phyloP scores from a whole-genome alignment of 1,140 invertebrate genomes.

The Drosophila gunungcola region DNA sequence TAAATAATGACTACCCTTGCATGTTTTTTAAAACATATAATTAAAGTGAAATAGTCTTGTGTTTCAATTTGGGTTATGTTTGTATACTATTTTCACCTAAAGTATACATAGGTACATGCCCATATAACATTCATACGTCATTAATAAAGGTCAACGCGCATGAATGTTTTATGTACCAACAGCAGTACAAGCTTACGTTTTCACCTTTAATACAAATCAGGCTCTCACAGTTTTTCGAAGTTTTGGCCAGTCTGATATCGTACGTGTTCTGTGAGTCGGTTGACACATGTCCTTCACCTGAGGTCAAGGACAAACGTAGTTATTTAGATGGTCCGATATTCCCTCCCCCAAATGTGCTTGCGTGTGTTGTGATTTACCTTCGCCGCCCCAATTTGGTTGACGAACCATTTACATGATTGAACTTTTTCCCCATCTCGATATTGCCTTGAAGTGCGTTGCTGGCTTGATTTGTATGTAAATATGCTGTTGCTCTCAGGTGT shows the following conservation, averaged over 20 bases:
- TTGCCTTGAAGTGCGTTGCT: conserved; percentile 5
- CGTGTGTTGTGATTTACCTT: conserved; percentile 39
- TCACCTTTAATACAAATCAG: conserved; percentile 9
- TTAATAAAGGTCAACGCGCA: conserved; percentile 31
- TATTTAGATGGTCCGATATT: conserved; percentile 12
- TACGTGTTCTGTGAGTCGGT: conserved; percentile 15
- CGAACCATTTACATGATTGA: conserved; percentile 52
- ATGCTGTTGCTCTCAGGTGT: conserved; percentile 39
- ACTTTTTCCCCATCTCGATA: conserved; percentile 16
- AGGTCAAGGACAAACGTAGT: conserved; percentile 36
- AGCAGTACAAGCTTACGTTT: not conserved
- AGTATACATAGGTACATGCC: not conserved
- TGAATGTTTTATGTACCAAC: conserved; percentile 31
- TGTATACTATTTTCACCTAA: too few relatives aligned
- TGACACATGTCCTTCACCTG: conserved; percentile 36
- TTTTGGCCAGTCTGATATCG: conserved; percentile 3
- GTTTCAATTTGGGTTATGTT: too few relatives aligned
- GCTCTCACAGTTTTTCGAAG: not conserved
- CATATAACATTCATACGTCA: conserved; percentile 1
- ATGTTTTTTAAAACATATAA: too few relatives aligned
- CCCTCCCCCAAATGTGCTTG: conserved; percentile 1
- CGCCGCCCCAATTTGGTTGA: conserved; percentile 13
- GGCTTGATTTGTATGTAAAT: conserved; percentile 38
- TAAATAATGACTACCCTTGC: too few relatives aligned
- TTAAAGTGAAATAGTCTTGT: too few relatives aligned